Percentiles rank a stretch among this genome's conserved stretches.
Conservation (phyloP, 2,888 invertebrate genomes). For the Melikaiella ostensackeni region DNA sequence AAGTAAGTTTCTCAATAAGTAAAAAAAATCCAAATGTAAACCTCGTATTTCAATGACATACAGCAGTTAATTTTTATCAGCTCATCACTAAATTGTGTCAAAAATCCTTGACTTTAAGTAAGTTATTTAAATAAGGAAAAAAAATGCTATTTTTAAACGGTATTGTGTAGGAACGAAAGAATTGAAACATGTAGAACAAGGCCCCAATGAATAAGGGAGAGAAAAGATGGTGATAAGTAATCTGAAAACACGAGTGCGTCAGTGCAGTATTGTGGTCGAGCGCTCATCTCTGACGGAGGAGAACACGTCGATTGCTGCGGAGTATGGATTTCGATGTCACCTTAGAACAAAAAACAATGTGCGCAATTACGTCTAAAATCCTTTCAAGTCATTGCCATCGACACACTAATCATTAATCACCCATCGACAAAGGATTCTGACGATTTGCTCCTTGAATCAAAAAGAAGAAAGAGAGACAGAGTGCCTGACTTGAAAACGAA, state of each 20-base stretch:
- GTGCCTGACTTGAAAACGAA: too few species aligned
- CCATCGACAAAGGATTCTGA: slow-evolving; percentile 14
- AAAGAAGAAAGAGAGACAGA: background rate
- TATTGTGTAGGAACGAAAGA: background rate
- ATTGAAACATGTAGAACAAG: slow-evolving; percentile 10
- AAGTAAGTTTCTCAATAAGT: too few species aligned
- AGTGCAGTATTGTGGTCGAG: background rate
- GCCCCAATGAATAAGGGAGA: slow-evolving; percentile 19
- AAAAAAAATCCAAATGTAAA: too few species aligned
- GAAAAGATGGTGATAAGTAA: slow-evolving; percentile 30
- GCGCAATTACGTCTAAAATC: slow-evolving; percentile 19
- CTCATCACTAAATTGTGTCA: background rate
- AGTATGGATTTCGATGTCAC: slow-evolving; percentile 26
- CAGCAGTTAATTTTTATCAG: too few species aligned
- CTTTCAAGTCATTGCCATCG: slow-evolving; percentile 21
- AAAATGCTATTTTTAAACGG: background rate
- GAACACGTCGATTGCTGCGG: slow-evolving; percentile 8
- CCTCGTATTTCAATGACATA: too few species aligned
- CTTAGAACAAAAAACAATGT: slow-evolving; percentile 17
- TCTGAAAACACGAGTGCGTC: slow-evolving; percentile 33
- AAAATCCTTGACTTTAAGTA: background rate
- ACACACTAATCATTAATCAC: slow-evolving; percentile 11
- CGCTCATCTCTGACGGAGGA: background rate
- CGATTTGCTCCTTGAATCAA: background rate
- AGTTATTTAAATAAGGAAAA: background rate